Percentiles rank a stretch among this genome's conserved stretches.
phyloP scores from a whole-genome alignment of 2,113 vertebrate genomes.

The Paedocypris sp. region DNA sequence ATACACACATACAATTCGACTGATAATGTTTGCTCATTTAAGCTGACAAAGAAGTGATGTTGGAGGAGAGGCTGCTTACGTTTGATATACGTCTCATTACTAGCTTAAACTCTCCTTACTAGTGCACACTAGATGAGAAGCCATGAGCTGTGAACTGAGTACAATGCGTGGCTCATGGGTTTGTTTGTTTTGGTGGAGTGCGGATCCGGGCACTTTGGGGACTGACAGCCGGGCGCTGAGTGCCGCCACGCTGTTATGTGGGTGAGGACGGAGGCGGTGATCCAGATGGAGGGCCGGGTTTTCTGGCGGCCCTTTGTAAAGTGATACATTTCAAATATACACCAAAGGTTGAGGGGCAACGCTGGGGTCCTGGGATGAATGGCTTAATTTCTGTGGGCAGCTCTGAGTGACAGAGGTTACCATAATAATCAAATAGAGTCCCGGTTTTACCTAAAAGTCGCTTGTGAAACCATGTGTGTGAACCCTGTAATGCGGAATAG shows the following conservation, averaged over 20 bases:
- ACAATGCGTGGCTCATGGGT: background rate
- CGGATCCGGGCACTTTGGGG: background rate
- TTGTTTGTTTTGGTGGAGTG: slow-evolving; percentile 11
- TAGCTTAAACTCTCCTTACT: slow-evolving; percentile 3
- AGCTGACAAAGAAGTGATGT: background rate
- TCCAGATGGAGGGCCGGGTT: slow-evolving; percentile 11
- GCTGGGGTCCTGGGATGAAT: slow-evolving; percentile 1
- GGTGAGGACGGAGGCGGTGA: slow-evolving; percentile 1
- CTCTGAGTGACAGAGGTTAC: slow-evolving; percentile 22
- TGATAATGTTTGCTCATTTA: background rate
- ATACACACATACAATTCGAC: background rate
- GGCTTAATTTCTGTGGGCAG: slow-evolving; percentile 20
- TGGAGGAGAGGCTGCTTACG: background rate
- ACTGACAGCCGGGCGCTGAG: background rate
- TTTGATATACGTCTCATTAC: background rate
- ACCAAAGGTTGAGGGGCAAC: background rate
- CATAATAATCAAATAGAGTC: slow-evolving; percentile 30
- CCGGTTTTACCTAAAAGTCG: slow-evolving; percentile 15
- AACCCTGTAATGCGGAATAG: background rate
- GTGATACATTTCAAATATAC: slow-evolving; percentile 8
- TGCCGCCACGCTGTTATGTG: slow-evolving; percentile 6
- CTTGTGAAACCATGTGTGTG: slow-evolving; percentile 19
- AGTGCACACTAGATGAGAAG: background rate
- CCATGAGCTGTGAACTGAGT: background rate
- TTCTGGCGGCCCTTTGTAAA: slow-evolving; percentile 11